phyloP scores from a whole-genome alignment of 2,797 vertebrate species.

The Centroberyx gerrardi region DNA sequence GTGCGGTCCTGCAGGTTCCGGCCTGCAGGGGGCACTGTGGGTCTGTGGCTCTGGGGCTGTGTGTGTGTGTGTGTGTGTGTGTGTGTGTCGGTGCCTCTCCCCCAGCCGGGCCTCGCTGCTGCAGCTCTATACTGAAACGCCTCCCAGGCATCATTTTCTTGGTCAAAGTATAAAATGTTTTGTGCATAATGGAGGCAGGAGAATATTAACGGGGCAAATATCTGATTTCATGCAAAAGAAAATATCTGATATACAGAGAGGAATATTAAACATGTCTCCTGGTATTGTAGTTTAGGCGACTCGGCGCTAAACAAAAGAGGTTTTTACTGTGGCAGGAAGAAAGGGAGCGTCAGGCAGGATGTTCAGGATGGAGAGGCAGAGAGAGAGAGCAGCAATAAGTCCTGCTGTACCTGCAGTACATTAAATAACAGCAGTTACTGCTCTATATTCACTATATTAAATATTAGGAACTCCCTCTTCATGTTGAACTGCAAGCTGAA shows the following conservation, averaged over 20 bases:
- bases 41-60: slow-evolving; percentile 50
- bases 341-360: background rate
- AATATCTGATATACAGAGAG: slow-evolving; percentile 79
- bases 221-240: slow-evolving; percentile 84
- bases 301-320: slow-evolving; percentile 31
- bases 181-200: slow-evolving; percentile 82
- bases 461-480: too few relatives aligned
- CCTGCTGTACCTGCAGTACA: too few relatives aligned
- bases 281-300: slow-evolving; percentile 64
- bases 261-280: slow-evolving; percentile 80
- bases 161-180: slow-evolving; percentile 83
- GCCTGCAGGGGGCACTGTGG: slow-evolving; percentile 85
- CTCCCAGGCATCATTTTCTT: slow-evolving; percentile 84
- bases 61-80: too few relatives aligned
- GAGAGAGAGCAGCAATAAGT: background rate
- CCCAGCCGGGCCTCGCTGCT: slow-evolving; percentile 1
- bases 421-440: too few relatives aligned
- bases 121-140: slow-evolving; percentile 63
- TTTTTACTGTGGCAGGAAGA: background rate
- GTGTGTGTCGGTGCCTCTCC: slow-evolving; percentile 10
- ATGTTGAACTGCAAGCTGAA: too few relatives aligned
- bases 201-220: slow-evolving; percentile 84
- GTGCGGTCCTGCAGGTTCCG: slow-evolving; percentile 3
- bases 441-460: too few relatives aligned
- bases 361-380: background rate